These are phyloP conservation scores for Sebastes trivittatus DNA, from an alignment of 2,797 vertebrate species.

Conservation along the genomic window DNA sequence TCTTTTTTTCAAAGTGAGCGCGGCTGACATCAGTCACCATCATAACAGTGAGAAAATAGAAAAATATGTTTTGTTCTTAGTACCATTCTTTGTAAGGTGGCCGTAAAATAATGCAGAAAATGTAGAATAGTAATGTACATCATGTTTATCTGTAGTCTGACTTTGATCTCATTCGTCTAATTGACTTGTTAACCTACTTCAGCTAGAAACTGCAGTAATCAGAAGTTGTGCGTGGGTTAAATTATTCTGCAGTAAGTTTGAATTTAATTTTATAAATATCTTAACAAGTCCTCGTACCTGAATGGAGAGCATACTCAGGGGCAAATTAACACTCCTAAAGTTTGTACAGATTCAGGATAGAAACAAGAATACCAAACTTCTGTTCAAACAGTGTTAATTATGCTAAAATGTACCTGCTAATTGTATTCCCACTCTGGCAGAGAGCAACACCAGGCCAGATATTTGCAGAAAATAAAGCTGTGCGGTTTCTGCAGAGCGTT, in stretches of 20 bases:
- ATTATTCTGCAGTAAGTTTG: neutral
- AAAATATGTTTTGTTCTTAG: no score
- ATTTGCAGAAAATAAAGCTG: neutral
- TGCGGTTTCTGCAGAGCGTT: neutral
- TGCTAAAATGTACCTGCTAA: constrained; percentile 6
- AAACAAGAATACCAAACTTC: neutral
- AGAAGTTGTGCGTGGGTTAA: neutral
- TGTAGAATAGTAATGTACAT: neutral
- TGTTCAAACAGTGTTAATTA: constrained; percentile 12
- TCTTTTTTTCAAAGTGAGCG: neutral
- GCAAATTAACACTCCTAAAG: neutral
- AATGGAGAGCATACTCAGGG: neutral
- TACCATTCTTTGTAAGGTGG: neutral
- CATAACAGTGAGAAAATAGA: neutral
- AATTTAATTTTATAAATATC: neutral
- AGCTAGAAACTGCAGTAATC: neutral
- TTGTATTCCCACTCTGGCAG: neutral
- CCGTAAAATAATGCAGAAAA: neutral
- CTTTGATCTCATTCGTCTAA: constrained; percentile 15
- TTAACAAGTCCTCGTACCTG: neutral
- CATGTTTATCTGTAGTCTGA: neutral
- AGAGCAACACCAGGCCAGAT: neutral
- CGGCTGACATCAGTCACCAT: neutral
- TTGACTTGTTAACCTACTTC: constrained; percentile 11
- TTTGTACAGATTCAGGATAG: constrained; percentile 1